phyloP scores from a whole-genome alignment of 2,113 vertebrate species.

The Raja brachyura region DNA sequence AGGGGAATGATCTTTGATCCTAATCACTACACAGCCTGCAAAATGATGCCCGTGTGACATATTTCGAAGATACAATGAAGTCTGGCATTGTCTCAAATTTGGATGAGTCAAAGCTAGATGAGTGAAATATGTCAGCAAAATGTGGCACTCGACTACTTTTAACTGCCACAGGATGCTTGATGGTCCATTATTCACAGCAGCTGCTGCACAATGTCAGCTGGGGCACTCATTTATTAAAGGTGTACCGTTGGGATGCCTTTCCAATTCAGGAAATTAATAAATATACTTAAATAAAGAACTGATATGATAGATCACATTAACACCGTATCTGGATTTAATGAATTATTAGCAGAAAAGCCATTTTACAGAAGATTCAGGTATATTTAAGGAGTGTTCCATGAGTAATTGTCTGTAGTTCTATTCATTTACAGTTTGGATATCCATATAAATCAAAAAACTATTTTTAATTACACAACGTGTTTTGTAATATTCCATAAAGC shows the following conservation, averaged over 20 bases:
- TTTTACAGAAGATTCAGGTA: background rate
- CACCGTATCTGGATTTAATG: background rate
- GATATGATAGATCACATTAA: background rate
- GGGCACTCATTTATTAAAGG: background rate
- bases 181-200: background rate
- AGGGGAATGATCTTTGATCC: background rate
- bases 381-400: background rate
- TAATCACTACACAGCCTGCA: background rate
- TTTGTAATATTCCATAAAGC: background rate
- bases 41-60: background rate
- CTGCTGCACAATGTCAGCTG: background rate
- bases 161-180: background rate
- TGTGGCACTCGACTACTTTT: background rate
- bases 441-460: background rate
- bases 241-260: background rate
- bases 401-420: background rate
- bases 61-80: background rate
- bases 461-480: background rate
- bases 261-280: background rate
- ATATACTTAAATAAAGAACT: background rate
- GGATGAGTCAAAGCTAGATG: background rate
- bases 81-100: background rate
- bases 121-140: background rate
- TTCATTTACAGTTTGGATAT: background rate
- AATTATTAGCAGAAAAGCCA: background rate